Conservation (phyloP, 2,888 invertebrate genomes). For the Coenonympha arcania region DNA sequence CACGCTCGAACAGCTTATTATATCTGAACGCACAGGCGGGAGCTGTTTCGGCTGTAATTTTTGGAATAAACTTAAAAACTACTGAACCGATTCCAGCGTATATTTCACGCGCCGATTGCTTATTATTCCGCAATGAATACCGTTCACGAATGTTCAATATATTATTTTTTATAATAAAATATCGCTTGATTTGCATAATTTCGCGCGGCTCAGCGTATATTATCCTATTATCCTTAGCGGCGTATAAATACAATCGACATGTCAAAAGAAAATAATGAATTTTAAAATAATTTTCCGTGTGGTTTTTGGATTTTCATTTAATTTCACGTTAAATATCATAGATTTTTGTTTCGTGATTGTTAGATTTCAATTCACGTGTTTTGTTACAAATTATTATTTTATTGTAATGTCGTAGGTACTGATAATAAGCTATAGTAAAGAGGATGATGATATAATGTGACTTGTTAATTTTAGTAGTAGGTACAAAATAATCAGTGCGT, state of each 20-base stretch:
- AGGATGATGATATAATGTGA: too few species aligned
- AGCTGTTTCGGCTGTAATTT: slow-evolving; percentile 25
- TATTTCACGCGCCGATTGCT: slow-evolving; percentile 23
- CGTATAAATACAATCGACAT: slow-evolving; percentile 7
- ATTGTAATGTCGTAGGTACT: too few species aligned
- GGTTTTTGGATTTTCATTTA: background rate
- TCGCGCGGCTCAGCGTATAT: slow-evolving; percentile 2
- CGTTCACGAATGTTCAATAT: slow-evolving; percentile 5
- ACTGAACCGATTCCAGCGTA: slow-evolving; percentile 20
- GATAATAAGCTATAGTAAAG: too few species aligned
- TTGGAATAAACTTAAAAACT: slow-evolving; percentile 26
- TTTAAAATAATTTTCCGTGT: slow-evolving; percentile 2
- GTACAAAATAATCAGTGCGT: too few species aligned
- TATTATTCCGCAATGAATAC: slow-evolving; percentile 19
- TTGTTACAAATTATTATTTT: too few species aligned
- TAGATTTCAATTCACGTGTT: too few species aligned
- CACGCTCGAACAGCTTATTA: slow-evolving; percentile 27
- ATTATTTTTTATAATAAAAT: slow-evolving; percentile 9
- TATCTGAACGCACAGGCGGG: slow-evolving; percentile 18
- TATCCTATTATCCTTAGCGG: slow-evolving; percentile 6
- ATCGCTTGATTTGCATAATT: slow-evolving; percentile 16
- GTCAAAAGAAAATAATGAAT: slow-evolving; percentile 9
- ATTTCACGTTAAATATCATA: background rate
- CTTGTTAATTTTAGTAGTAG: too few species aligned
- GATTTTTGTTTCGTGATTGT: background rate